A percentile compares a stretch with the other conserved stretches of the same genome.
These are phyloP conservation scores for Pseudococcus jackbeardsleyi DNA, from an alignment of 2,888 invertebrate species.

Conservation along the genomic window DNA sequence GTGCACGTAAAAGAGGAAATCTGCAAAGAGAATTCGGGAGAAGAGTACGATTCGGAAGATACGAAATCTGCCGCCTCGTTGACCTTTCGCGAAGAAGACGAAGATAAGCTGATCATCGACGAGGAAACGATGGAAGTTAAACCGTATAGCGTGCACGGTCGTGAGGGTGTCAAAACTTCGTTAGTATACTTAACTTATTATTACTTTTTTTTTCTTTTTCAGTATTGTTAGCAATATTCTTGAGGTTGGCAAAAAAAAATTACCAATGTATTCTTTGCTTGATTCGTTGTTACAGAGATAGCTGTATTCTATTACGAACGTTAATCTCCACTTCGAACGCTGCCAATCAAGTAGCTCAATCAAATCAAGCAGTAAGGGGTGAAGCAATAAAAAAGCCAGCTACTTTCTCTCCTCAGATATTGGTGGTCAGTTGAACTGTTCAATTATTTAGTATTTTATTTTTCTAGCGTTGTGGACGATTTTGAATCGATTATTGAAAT, in stretches of 20 bases:
- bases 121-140: slow-evolving; percentile 64
- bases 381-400: slow-evolving; percentile 49
- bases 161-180: slow-evolving; percentile 34
- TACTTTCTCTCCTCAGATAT: slow-evolving; percentile 59
- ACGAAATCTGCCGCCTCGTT: slow-evolving; percentile 62
- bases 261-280: background rate
- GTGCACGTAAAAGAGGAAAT: slow-evolving; percentile 61
- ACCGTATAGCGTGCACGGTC: background rate
- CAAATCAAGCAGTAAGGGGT: slow-evolving; percentile 34
- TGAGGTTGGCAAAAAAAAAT: background rate
- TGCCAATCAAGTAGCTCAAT: slow-evolving; percentile 41
- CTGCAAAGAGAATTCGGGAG: slow-evolving; percentile 57
- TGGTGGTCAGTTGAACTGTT: slow-evolving; percentile 30
- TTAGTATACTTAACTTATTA: slow-evolving; percentile 13
- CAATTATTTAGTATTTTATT: background rate
- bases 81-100: slow-evolving; percentile 59
- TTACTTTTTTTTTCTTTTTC: background rate
- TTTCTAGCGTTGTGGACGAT: background rate
- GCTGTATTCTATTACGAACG: slow-evolving; percentile 58
- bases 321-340: slow-evolving; percentile 60
- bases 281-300: slow-evolving; percentile 33
- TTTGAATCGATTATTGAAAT: too few species aligned
- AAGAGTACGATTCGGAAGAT: slow-evolving; percentile 64
- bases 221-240: too few species aligned
- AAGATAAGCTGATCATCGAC: slow-evolving; percentile 63